Evolutionary conservation across 2,113 vertebrate genomes (phyloP).

Genomic region (Cairina moschata): DNA sequence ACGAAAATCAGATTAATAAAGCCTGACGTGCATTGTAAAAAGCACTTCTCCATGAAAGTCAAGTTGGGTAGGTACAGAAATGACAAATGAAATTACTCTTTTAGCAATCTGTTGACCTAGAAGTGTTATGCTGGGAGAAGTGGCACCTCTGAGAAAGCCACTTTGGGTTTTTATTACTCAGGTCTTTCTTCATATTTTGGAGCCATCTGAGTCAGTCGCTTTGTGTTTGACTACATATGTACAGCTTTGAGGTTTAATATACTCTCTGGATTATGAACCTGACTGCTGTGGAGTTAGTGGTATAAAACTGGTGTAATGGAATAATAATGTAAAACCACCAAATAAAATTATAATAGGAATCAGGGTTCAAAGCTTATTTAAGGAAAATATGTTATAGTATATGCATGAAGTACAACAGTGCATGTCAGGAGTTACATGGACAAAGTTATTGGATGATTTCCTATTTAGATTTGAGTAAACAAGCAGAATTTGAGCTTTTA

Average conservation of each 20-base stretch:
- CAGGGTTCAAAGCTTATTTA: neutral
- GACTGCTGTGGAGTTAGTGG: neutral
- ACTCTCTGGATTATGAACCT: neutral
- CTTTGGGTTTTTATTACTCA: fast-evolving
- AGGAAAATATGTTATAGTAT: neutral
- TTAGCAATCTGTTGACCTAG: neutral
- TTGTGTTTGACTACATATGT: neutral
- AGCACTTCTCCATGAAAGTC: neutral
- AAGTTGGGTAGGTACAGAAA: neutral
- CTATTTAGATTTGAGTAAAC: fast-evolving
- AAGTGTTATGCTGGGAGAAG: neutral
- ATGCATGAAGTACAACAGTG: neutral
- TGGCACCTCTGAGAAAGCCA: fast-evolving
- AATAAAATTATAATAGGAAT: neutral
- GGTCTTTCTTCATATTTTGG: neutral
- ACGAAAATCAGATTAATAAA: conserved; percentile 58
- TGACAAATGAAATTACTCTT: neutral
- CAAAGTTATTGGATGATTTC: fast-evolving
- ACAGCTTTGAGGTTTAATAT: neutral
- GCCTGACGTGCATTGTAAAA: neutral
- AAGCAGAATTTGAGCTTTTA: too few relatives aligned
- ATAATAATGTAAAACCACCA: fast-evolving
- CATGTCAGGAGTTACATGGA: neutral
- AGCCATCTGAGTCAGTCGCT: neutral
- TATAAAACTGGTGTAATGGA: fast-evolving